These are phyloP conservation scores for Synanceia verrucosa DNA, from an alignment of 2,797 vertebrate species.

Conservation along the genomic window DNA sequence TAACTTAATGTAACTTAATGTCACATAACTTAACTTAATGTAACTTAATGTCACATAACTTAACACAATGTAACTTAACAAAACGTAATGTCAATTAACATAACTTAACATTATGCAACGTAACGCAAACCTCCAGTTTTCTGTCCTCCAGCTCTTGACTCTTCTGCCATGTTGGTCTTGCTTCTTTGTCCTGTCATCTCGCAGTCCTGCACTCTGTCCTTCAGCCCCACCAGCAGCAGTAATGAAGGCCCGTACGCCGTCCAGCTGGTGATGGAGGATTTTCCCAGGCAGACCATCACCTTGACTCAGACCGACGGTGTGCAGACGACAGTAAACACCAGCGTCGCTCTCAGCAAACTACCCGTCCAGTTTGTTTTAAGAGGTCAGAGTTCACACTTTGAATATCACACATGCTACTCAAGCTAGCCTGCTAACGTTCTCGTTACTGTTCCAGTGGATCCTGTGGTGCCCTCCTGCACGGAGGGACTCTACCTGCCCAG, in stretches of 20 bases:
- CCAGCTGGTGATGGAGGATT: conserved; percentile 62
- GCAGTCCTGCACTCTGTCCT: conserved; percentile 46
- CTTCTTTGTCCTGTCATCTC: neutral
- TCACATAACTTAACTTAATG: too few relatives aligned
- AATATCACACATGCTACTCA: too few relatives aligned
- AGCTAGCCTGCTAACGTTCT: too few relatives aligned
- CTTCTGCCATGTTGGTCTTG: neutral
- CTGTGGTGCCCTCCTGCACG: conserved; percentile 26
- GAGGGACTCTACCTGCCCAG: conserved; percentile 49
- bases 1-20: too few relatives aligned
- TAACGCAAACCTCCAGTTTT: too few relatives aligned
- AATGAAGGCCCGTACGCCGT: neutral
- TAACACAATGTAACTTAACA: too few relatives aligned
- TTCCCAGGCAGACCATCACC: conserved; percentile 29
- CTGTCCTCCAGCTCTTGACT: too few relatives aligned
- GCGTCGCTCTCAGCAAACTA: conserved; percentile 34
- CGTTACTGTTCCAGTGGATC: conserved; percentile 15
- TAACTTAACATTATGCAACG: too few relatives aligned
- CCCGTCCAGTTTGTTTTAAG: conserved; percentile 49
- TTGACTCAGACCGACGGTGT: neutral
- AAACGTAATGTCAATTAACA: too few relatives aligned
- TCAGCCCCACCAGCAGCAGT: neutral
- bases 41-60: too few relatives aligned
- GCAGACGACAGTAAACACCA: neutral
- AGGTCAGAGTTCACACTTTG: conserved; percentile 15